Conservation (phyloP, 2,888 invertebrate genomes). For the Acleris sparsana region DNA sequence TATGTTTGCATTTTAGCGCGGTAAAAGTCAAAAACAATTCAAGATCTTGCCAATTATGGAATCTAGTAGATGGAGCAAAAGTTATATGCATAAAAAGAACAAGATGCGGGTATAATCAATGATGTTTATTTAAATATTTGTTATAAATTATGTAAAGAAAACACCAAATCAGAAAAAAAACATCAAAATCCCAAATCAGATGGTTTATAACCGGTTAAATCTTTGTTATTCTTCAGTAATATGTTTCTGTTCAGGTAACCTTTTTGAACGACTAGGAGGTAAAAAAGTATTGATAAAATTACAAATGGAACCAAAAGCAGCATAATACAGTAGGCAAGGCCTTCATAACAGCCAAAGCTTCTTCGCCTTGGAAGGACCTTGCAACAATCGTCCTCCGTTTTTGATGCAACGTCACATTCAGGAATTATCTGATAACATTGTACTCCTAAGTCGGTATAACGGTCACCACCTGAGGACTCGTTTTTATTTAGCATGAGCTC, state of each 20-base stretch:
- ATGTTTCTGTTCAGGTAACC: constrained; percentile 29
- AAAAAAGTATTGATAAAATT: constrained; percentile 54
- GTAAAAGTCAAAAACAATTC: too few species aligned
- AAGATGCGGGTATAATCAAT: too few species aligned
- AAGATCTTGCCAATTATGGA: too few species aligned
- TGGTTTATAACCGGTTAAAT: constrained; percentile 43
- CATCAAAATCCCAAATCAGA: constrained; percentile 67
- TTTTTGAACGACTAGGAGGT: constrained; percentile 53
- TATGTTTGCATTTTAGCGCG: too few species aligned
- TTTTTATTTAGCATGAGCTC: too few species aligned
- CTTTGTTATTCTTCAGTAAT: too few species aligned
- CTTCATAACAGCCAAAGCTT: constrained; percentile 55
- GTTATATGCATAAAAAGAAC: too few species aligned
- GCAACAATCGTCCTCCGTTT: background rate
- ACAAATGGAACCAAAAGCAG: constrained; percentile 61
- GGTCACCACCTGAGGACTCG: too few species aligned
- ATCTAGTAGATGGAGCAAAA: too few species aligned
- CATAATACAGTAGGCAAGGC: constrained; percentile 55
- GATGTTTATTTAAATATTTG: background rate
- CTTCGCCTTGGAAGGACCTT: constrained; percentile 27
- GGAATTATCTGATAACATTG: too few species aligned
- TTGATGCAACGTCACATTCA: background rate
- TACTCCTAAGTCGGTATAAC: too few species aligned
- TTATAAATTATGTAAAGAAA: background rate
- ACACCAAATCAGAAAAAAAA: constrained; percentile 33